Base-by-base conservation (phyloP, 2,113 vertebrate genomes). In the Dicrurus megarhynchus region DNA sequence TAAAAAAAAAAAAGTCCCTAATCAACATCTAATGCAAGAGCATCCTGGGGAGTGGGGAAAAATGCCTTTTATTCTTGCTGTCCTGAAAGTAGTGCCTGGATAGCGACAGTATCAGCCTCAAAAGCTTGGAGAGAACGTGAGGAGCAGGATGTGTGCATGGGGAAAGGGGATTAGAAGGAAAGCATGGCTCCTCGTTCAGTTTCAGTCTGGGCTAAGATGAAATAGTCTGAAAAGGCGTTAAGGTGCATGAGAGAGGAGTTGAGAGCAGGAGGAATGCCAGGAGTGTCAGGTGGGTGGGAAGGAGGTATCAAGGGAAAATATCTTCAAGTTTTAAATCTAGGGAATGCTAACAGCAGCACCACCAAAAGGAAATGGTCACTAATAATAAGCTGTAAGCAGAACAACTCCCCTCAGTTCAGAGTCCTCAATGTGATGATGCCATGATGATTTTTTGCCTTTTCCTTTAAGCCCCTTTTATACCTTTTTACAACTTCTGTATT, bases 401-500 rank as follows among this genome's bases (percentile, higher is more conserved):
- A 44, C 30, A 64, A 9, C 1, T 7, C 2, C 7, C 7, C 37
- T 0, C 46, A 33, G 28, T 3, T 5, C 20, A 11, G 21, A 75
- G 17, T 49, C 21, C 24, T 39, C 1, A 3, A 3, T 20, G 32
- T 7, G 13, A n/a, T n/a, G n/a, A n/a, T n/a, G n/a, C n/a, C n/a
- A n/a, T n/a, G n/a, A n/a, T n/a, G n/a, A n/a, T n/a, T n/a, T n/a
- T n/a, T n/a, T n/a, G n/a, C n/a, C n/a, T n/a, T n/a, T n/a, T n/a
- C n/a, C n/a, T n/a, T n/a, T n/a, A n/a, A n/a, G n/a, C n/a, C n/a
- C n/a, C n/a, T n/a, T n/a, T n/a, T n/a, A n/a, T n/a, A n/a, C n/a
- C n/a, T n/a, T n/a, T n/a, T n/a, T n/a, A n/a, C n/a, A n/a, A n/a
- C n/a, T n/a, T n/a, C n/a, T n/a, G n/a, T n/a, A n/a, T n/a, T n/a